phyloP scores from a whole-genome alignment of 2,888 invertebrate species.

The Nycteola revayana region DNA sequence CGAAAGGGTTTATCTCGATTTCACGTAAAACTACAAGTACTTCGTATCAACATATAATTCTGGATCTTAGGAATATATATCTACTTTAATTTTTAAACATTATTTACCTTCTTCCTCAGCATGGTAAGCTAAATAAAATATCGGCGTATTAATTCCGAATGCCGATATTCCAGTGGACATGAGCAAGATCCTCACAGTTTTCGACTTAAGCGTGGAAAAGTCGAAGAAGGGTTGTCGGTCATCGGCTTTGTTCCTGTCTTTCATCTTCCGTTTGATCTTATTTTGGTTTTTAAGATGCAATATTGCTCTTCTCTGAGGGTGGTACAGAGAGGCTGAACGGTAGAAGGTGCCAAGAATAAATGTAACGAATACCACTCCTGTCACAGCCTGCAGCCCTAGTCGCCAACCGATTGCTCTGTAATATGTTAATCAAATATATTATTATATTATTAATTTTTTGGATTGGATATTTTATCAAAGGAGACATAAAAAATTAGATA shows the following conservation, averaged over 20 bases:
- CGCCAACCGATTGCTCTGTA: slow-evolving; percentile 91
- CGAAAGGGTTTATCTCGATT: too few relatives aligned
- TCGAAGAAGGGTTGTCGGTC: slow-evolving; percentile 94
- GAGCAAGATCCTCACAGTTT: slow-evolving; percentile 91
- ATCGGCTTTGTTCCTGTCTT: slow-evolving; percentile 88
- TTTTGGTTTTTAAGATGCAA: slow-evolving; percentile 93
- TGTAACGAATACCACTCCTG: slow-evolving; percentile 91
- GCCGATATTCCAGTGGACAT: slow-evolving; percentile 90
- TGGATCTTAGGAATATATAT: too few relatives aligned
- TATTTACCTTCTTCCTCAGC: slow-evolving; percentile 89
- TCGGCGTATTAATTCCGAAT: slow-evolving; percentile 92
- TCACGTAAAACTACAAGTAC: too few relatives aligned
- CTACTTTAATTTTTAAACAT: too few relatives aligned
- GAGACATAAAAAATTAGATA: too few relatives aligned
- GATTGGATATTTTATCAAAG: too few relatives aligned
- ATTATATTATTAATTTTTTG: too few relatives aligned
- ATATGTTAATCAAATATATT: too few relatives aligned
- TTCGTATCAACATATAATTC: too few relatives aligned
- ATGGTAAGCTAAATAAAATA: slow-evolving; percentile 91
- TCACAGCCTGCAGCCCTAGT: slow-evolving; percentile 91
- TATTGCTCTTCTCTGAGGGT: slow-evolving; percentile 92
- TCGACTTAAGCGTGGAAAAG: slow-evolving; percentile 91
- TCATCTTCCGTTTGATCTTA: slow-evolving; percentile 88
- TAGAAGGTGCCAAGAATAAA: slow-evolving; percentile 94
- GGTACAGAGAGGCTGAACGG: slow-evolving; percentile 93